Percentiles rank a stretch among this genome's conserved stretches.
Evolutionary conservation across 2,113 vertebrate genomes (phyloP).

Genomic region (Fregetta grallaria): DNA sequence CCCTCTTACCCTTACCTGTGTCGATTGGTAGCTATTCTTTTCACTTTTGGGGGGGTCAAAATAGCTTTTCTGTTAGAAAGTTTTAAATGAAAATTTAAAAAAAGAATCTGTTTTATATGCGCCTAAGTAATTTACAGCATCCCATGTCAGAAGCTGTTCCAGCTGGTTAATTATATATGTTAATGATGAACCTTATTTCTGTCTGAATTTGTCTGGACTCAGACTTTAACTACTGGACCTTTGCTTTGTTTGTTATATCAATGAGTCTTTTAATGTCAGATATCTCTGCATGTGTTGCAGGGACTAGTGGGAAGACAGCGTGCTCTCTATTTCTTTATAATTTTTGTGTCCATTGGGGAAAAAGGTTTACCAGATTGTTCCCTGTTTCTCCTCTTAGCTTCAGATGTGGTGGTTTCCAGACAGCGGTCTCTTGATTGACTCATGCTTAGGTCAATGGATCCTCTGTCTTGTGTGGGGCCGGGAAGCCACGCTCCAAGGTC

Average conservation of each 20-base stretch:
- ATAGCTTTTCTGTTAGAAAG: neutral
- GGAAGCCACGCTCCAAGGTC: accelerated
- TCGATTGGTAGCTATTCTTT: neutral
- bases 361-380: neutral
- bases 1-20: neutral
- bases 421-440: neutral
- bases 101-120: neutral
- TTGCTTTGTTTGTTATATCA: neutral
- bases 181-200: neutral
- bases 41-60: neutral
- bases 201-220: neutral
- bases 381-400: neutral
- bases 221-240: neutral
- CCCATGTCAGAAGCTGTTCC: neutral
- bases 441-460: neutral
- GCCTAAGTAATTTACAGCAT: neutral
- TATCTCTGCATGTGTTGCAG: neutral
- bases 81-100: neutral
- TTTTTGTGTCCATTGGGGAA: neutral
- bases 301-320: neutral
- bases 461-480: neutral
- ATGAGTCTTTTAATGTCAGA: neutral
- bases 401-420: neutral
- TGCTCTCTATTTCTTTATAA: neutral
- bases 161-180: neutral